Evolutionary conservation across 2,113 vertebrate genomes (phyloP).

Genomic region (Butorides virescens): DNA sequence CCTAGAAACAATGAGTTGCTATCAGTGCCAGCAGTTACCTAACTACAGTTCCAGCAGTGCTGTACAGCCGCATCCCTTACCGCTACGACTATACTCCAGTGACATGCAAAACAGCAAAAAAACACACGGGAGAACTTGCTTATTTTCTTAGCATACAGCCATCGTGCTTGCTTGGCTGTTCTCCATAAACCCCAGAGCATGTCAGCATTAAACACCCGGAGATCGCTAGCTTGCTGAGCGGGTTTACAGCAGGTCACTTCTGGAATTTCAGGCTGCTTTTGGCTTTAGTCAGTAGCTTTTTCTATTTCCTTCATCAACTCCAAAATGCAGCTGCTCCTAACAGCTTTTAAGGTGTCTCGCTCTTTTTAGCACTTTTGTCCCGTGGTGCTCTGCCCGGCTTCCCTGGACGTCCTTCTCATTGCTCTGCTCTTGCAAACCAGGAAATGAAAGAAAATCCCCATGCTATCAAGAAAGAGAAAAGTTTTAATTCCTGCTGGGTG

Average conservation of each 20-base stretch:
- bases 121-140: background rate
- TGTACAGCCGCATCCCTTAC: constrained; percentile 8
- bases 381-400: background rate
- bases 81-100: constrained; percentile 12
- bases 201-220: background rate
- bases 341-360: background rate
- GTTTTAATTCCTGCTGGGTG: background rate
- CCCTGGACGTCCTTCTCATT: background rate
- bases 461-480: background rate
- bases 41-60: background rate
- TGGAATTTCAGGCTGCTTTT: constrained; percentile 43
- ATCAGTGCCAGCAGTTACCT: constrained; percentile 37
- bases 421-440: background rate
- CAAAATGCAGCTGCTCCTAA: constrained; percentile 29
- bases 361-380: background rate
- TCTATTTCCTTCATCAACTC: constrained; percentile 29
- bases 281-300: constrained; percentile 14
- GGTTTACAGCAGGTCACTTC: constrained; percentile 20
- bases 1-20: constrained; percentile 53
- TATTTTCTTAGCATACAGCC: constrained; percentile 2
- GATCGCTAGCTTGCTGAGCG: background rate
- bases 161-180: background rate
- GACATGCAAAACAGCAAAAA: constrained; percentile 28
- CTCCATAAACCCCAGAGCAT: constrained; percentile 23
- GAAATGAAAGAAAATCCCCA: constrained; percentile 11